Evolutionary conservation across 2,113 vertebrate genomes (phyloP).

Genomic region (Sander lucioperca): DNA sequence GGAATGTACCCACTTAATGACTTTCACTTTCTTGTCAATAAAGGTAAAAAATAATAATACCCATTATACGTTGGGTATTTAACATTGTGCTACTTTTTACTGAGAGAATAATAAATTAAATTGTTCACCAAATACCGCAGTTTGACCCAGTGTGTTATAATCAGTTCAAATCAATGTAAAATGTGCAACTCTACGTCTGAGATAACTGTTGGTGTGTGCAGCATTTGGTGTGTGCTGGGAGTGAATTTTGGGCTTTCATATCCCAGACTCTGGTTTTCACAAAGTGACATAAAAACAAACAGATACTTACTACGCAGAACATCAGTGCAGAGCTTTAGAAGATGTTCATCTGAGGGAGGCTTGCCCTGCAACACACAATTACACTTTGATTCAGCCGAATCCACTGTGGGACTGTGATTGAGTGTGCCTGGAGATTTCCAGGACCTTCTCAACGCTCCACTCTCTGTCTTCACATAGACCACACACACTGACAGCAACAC

Average conservation of each 20-base stretch:
- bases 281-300: slow-evolving; percentile 24
- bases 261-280: not conserved
- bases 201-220: not conserved
- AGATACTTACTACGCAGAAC: slow-evolving; percentile 80
- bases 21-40: not conserved
- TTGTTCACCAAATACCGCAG: not conserved
- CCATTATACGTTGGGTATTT: not conserved
- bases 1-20: not conserved
- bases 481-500: slow-evolving; percentile 20
- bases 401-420: slow-evolving; percentile 12
- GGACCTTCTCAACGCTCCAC: not conserved
- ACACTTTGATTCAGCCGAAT: slow-evolving; percentile 36
- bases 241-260: not conserved
- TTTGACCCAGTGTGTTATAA: not conserved
- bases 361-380: slow-evolving; percentile 82
- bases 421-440: slow-evolving; percentile 30
- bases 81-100: not conserved
- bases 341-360: slow-evolving; percentile 83
- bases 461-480: slow-evolving; percentile 17
- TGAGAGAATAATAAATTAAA: not conserved
- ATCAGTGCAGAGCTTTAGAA: slow-evolving; percentile 81
- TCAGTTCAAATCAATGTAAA: not conserved
- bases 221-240: not conserved
- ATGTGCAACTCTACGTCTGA: not conserved
- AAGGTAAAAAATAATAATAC: not conserved